Evolutionary conservation across 2,797 vertebrate species (phyloP).

Genomic region (Sylvia borin): DNA sequence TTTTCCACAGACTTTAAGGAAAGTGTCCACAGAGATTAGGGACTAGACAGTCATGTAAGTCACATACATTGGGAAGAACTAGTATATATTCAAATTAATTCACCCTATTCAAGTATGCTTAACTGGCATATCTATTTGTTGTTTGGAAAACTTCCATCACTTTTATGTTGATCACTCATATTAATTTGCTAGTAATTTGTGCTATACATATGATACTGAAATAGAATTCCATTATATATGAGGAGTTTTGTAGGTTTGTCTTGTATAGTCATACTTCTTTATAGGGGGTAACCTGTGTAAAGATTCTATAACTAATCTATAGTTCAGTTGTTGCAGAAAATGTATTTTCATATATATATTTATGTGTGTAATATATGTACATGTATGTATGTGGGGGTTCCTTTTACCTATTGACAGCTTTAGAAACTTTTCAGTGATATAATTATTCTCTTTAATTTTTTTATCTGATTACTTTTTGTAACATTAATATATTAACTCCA

Average conservation of each 20-base stretch:
- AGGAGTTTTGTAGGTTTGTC: not conserved
- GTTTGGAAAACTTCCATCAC: not conserved
- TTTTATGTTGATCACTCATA: not conserved
- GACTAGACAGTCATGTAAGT: not conserved
- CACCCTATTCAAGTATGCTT: not conserved
- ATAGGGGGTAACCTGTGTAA: not conserved
- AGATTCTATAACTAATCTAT: not conserved
- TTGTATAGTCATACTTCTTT: not conserved
- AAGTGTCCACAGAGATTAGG: not conserved
- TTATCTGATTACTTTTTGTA: not conserved
- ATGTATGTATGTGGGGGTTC: rapidly evolving
- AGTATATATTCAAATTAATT: not conserved
- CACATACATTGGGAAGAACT: not conserved
- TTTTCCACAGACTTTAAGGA: not conserved
- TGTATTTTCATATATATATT: too few species aligned
- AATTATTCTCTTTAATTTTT: not conserved
- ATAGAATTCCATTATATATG: not conserved
- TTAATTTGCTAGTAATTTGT: not conserved
- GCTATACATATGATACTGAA: not conserved
- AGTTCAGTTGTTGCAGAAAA: not conserved
- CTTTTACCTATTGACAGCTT: not conserved
- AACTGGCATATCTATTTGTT: not conserved
- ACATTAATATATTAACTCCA: not conserved
- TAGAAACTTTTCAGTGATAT: not conserved
- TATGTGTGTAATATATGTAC: not conserved